Conservation (phyloP, 2,888 invertebrate species). For the Listrodromus nycthemerus region DNA sequence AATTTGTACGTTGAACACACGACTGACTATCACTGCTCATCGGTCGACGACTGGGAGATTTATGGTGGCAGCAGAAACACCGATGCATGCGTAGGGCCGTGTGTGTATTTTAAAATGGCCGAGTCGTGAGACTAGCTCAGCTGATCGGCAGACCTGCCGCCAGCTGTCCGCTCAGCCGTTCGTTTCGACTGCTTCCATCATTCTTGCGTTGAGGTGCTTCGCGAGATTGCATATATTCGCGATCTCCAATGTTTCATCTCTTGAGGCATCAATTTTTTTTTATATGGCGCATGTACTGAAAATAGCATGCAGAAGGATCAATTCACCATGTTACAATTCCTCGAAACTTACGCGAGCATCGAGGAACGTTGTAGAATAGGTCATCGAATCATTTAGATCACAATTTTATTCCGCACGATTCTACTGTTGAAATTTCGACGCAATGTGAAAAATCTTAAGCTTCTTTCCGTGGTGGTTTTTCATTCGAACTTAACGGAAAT, state of each 20-base stretch:
- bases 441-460: no score
- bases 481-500: no score
- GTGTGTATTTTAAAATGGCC: constrained; percentile 13
- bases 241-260: background rate
- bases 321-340: background rate
- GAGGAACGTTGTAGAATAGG: background rate
- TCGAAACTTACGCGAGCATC: background rate
- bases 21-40: no score
- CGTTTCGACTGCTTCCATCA: constrained; percentile 8
- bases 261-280: background rate
- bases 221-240: background rate
- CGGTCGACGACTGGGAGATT: no score
- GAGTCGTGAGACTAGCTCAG: constrained; percentile 37
- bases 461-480: no score
- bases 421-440: no score
- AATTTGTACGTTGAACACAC: no score
- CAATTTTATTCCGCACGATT: background rate
- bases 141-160: constrained; percentile 59
- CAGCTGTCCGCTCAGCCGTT: constrained; percentile 28
- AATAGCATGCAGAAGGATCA: background rate
- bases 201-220: background rate
- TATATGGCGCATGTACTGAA: background rate
- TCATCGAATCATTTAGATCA: background rate
- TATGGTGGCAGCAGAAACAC: background rate
- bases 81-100: background rate